Percentiles rank a stretch among this genome's conserved stretches.
phyloP scores from a whole-genome alignment of 2,888 invertebrate species.

The Scaptomyza polygonia region DNA sequence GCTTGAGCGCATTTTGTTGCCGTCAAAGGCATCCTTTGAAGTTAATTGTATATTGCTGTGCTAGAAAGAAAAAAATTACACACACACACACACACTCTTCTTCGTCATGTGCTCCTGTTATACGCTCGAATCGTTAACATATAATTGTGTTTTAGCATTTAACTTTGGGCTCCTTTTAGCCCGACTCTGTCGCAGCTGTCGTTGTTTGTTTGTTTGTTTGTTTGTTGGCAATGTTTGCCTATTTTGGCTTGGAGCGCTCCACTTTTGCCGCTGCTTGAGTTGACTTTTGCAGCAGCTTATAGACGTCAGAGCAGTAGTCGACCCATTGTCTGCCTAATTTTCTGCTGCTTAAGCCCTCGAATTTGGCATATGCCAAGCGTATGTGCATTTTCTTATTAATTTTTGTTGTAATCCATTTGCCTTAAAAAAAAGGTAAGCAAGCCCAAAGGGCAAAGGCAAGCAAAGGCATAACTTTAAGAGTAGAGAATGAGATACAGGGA shows the following conservation, averaged over 20 bases:
- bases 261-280: constrained; percentile 9
- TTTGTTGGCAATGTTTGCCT: constrained; percentile 46
- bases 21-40: constrained; percentile 79
- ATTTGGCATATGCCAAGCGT: constrained; percentile 41
- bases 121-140: constrained; percentile 60
- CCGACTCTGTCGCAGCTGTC: constrained; percentile 34
- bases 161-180: constrained; percentile 64
- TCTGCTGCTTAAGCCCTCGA: constrained; percentile 52
- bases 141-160: constrained; percentile 77
- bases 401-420: constrained; percentile 65
- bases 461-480: no score
- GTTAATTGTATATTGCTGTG: constrained; percentile 73
- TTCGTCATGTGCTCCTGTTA: constrained; percentile 28
- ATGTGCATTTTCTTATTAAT: constrained; percentile 64
- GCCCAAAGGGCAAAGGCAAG: constrained; percentile 33
- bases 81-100: constrained; percentile 25
- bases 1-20: constrained; percentile 71
- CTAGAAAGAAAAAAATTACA: constrained; percentile 55
- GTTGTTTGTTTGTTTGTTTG: no score
- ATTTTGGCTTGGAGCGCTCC: constrained; percentile 58
- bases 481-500: no score
- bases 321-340: constrained; percentile 77
- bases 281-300: constrained; percentile 5
- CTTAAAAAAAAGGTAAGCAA: constrained; percentile 42
- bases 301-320: not conserved